These are phyloP conservation scores for Polypterus senegalus DNA, from an alignment of 2,113 vertebrate species.

Conservation along the genomic window DNA sequence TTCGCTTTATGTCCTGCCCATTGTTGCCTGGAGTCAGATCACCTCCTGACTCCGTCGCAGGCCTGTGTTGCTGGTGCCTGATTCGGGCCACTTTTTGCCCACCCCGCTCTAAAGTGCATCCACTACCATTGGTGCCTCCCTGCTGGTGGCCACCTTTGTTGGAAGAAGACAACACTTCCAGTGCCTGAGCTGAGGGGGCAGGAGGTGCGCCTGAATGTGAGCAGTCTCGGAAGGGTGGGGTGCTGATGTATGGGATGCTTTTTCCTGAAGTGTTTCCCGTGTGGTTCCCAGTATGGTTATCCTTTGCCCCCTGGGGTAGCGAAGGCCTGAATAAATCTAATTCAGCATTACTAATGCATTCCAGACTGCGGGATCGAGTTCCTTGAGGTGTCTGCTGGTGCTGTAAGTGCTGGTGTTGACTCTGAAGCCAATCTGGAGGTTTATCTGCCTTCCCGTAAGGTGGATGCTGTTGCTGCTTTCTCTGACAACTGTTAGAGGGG, in stretches of 20 bases:
- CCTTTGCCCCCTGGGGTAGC: slow-evolving; percentile 56
- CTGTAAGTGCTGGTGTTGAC: slow-evolving; percentile 42
- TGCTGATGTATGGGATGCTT: slow-evolving; percentile 58
- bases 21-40: slow-evolving; percentile 37
- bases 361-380: slow-evolving; percentile 62
- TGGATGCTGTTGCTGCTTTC: slow-evolving; percentile 48
- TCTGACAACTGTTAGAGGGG: slow-evolving; percentile 50
- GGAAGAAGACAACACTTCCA: slow-evolving; percentile 31
- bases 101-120: slow-evolving; percentile 79
- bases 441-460: slow-evolving; percentile 70
- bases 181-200: slow-evolving; percentile 20
- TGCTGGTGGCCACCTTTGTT: slow-evolving; percentile 9
- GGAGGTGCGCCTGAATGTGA: slow-evolving; percentile 54
- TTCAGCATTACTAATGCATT: slow-evolving; percentile 60
- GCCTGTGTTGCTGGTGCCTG: slow-evolving; percentile 82
- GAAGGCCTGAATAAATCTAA: slow-evolving; percentile 60
- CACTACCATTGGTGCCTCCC: slow-evolving; percentile 20
- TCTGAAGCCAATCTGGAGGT: slow-evolving; percentile 67
- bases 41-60: slow-evolving; percentile 44
- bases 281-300: slow-evolving; percentile 23
- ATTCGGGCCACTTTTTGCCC: slow-evolving; percentile 86
- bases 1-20: slow-evolving; percentile 66
- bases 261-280: slow-evolving; percentile 38
- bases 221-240: slow-evolving; percentile 66
- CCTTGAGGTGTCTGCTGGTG: slow-evolving; percentile 37